Evolutionary conservation across 92 coral and sea anemone genomes (phyloP).

Genomic region (Micromussa lordhowensis): DNA sequence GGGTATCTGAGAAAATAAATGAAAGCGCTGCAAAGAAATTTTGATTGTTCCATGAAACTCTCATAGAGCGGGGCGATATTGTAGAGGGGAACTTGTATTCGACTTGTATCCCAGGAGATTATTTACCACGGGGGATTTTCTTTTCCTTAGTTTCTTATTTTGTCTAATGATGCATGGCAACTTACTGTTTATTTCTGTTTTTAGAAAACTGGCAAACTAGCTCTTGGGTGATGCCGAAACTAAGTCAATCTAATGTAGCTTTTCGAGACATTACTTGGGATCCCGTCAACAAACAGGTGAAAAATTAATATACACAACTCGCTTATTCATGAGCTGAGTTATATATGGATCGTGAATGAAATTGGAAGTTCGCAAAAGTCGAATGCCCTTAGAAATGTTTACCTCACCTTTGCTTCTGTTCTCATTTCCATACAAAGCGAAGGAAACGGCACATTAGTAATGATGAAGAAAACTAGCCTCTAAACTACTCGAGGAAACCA

Average conservation of each 20-base stretch:
- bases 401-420: neutral
- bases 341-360: neutral
- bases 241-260: conserved; percentile 86
- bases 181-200: neutral
- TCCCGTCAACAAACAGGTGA: conserved; percentile 90
- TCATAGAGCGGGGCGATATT: too few species aligned
- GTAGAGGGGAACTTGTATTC: too few species aligned
- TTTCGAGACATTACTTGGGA: conserved; percentile 92
- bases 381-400: neutral
- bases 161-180: neutral
- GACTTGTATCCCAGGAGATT: too few species aligned
- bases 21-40: too few species aligned
- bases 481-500: too few species aligned
- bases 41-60: too few species aligned
- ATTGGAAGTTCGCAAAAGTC: neutral
- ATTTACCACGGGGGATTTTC: too few species aligned
- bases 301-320: neutral
- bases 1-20: too few species aligned
- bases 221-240: conserved; percentile 94
- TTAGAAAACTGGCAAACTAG: conserved; percentile 78
- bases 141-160: too few species aligned
- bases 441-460: too few species aligned
- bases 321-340: neutral
- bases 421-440: neutral
- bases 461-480: too few species aligned